A percentile compares a stretch with the other conserved stretches of the same genome.
Evolutionary conservation across 1,140 invertebrate species (phyloP).

Genomic region (Grapholita molesta): DNA sequence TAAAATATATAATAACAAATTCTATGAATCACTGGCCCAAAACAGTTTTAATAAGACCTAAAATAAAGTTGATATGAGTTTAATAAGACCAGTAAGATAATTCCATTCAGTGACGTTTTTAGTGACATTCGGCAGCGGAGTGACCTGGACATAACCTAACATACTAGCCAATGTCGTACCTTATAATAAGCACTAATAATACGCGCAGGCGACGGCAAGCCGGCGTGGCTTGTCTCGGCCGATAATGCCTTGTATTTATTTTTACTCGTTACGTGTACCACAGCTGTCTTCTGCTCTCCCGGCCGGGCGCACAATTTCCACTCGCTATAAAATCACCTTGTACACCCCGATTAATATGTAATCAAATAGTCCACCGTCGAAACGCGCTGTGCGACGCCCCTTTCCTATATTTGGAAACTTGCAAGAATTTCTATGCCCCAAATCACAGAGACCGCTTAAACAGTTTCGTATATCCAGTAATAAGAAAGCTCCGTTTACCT

Average conservation of each 20-base stretch:
- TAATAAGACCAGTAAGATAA: neutral
- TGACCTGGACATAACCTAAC: constrained; percentile 20
- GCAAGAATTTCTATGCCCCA: constrained; percentile 50
- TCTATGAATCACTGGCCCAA: neutral
- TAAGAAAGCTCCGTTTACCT: constrained; percentile 45
- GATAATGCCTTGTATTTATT: constrained; percentile 74
- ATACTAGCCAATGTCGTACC: constrained; percentile 10
- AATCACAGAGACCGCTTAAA: constrained; percentile 36
- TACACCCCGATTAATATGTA: constrained; percentile 39
- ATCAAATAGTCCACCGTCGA: constrained; percentile 19
- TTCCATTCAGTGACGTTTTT: neutral
- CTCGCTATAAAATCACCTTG: constrained; percentile 54
- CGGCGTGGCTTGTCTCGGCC: constrained; percentile 62
- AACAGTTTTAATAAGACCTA: constrained; percentile 44
- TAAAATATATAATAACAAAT: too few species aligned
- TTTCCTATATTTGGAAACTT: constrained; percentile 66
- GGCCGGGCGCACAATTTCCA: constrained; percentile 43
- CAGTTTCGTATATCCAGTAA: neutral
- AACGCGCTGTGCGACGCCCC: constrained; percentile 24
- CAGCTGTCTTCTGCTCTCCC: constrained; percentile 68
- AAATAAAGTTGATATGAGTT: constrained; percentile 39
- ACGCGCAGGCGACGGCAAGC: constrained; percentile 62
- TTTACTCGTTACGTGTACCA: constrained; percentile 72
- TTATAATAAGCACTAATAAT: constrained; percentile 44
- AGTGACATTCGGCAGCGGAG: neutral